phyloP scores from a whole-genome alignment of 2,888 invertebrate genomes.

The Agrenia bidenticulata region DNA sequence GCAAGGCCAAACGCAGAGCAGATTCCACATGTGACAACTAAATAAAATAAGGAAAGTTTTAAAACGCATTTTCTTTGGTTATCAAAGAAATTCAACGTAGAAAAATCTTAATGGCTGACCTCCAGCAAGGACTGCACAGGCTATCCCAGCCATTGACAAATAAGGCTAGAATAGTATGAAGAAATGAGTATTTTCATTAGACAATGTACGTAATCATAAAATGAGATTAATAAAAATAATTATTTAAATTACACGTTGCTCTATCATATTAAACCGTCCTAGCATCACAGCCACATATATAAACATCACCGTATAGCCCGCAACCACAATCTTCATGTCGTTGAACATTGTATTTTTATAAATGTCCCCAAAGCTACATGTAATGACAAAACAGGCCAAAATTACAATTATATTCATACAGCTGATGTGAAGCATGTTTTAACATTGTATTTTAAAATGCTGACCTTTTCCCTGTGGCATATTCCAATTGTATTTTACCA shows the following conservation, averaged over 20 bases:
- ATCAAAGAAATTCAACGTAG: background rate
- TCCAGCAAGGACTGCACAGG: constrained; percentile 69
- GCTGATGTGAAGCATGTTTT: too few species aligned
- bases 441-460: too few species aligned
- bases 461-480: constrained; percentile 65
- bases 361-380: constrained; percentile 73
- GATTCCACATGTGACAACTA: constrained; percentile 69
- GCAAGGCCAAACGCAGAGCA: constrained; percentile 70
- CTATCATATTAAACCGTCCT: constrained; percentile 72
- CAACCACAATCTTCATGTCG: constrained; percentile 68
- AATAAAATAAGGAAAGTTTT: constrained; percentile 56
- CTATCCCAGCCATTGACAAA: constrained; percentile 67
- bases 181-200: background rate
- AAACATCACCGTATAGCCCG: constrained; percentile 71
- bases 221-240: background rate
- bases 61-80: too few species aligned
- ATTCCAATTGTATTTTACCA: constrained; percentile 58
- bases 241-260: constrained; percentile 66
- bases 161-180: constrained; percentile 61
- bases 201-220: background rate
- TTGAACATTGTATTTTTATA: constrained; percentile 70
- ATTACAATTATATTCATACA: too few species aligned
- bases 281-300: constrained; percentile 71
- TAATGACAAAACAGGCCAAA: too few species aligned
- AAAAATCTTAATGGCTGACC: background rate